Conservation (phyloP, 1,140 invertebrate species). For the Caenorhabditis inopinata region DNA sequence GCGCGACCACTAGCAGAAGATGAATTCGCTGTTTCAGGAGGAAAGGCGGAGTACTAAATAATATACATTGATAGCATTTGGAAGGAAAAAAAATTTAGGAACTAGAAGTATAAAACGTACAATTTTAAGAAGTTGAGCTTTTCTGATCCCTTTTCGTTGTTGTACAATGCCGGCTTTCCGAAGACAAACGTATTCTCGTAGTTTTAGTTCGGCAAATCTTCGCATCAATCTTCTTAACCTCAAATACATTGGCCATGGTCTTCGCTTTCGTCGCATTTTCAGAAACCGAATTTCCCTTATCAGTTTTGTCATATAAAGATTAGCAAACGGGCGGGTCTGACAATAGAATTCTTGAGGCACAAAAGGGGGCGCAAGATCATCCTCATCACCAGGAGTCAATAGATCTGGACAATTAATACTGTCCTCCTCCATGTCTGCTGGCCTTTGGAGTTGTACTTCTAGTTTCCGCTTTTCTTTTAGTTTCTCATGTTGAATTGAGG, state of each 20-base stretch:
- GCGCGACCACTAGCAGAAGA: neutral
- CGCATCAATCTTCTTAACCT: neutral
- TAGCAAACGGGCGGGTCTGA: neutral
- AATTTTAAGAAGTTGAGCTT: neutral
- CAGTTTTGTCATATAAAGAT: neutral
- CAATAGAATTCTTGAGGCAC: neutral
- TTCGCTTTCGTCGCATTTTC: neutral
- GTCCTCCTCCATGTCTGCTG: neutral
- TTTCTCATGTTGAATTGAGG: neutral
- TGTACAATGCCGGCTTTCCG: neutral
- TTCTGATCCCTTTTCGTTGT: neutral
- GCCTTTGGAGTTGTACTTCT: neutral
- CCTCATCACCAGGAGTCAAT: neutral
- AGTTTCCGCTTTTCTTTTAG: neutral
- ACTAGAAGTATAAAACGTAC: neutral
- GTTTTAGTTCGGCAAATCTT: neutral
- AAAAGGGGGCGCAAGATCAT: neutral
- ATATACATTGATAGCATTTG: too few species aligned
- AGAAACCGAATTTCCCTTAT: neutral
- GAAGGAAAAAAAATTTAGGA: too few species aligned
- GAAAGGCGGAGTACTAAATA: neutral
- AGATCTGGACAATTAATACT: neutral
- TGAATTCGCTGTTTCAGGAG: neutral
- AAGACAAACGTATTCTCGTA: neutral
- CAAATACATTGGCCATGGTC: slow-evolving; percentile 1